Evolutionary conservation across 2,888 invertebrate species (phyloP), one percentile per base, ranked within the genome.

Genomic region (Galerucella calmariensis): DNA sequence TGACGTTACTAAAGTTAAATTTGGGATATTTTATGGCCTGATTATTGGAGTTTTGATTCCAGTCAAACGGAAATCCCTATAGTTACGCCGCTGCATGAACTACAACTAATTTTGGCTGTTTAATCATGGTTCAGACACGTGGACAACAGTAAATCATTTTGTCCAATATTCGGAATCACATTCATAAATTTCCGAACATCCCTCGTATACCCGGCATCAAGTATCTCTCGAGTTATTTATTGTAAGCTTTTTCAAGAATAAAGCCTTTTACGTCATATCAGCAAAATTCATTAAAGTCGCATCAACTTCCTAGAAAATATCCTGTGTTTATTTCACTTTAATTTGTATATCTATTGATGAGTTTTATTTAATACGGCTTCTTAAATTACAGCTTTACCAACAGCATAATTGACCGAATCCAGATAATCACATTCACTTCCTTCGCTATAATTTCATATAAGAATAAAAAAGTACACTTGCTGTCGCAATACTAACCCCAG

Each of bases 281-380:
- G 53, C 53, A 53, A 53, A 53, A 53, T 53, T 8, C 6, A 53
- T 14, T 14, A 14, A 53, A n/a, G n/a, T 53, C 53, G n/a, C 53
- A n/a, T n/a, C 1, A 53, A 53, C 10, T 67, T 58, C 67, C 44
- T 58, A 58, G 67, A 67, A 67, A 41, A 51, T n/a, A 69, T 51
- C 62, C 24, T 16, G 51, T 51, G 62, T 51, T 27, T 69, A 35
- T 69, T 69, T 62, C 62, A 14, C 51, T 51, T 69, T 69, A 62
- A 69, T 69, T 62, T 62, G 62, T n/a, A 51, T 48, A 48, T 48
- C 48, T 48, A 61, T 44, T 62, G 59, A 69, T 59, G 46, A 59
- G 69, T 61, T 69, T 61, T 69, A 53, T 35, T 6, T 48, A 48
- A 69, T 69, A 69, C 51, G 69, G 69, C 62, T 69, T 69, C 69